A percentile compares a stretch with the other conserved stretches of the same genome.
These are phyloP conservation scores for Phortica magna DNA, from an alignment of 2,888 invertebrate genomes.

Conservation along the genomic window DNA sequence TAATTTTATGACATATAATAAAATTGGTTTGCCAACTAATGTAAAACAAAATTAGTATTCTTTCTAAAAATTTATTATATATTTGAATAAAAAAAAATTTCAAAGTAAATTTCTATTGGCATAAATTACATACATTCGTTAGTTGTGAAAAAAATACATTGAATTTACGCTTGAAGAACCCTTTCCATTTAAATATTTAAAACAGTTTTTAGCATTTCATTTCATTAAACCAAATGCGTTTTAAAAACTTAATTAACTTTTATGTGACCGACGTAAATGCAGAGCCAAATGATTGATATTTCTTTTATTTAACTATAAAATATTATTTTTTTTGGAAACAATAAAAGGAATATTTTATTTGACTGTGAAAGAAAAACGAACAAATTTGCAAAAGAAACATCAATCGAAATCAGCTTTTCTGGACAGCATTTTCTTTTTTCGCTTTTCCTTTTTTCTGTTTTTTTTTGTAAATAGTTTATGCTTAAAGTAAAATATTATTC, in stretches of 20 bases:
- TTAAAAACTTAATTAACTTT: slow-evolving; percentile 21
- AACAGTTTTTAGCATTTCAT: slow-evolving; percentile 7
- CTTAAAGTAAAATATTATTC: slow-evolving; percentile 22
- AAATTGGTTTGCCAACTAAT: background rate
- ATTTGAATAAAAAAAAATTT: background rate
- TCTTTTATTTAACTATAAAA: slow-evolving; percentile 30
- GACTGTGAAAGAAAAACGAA: slow-evolving; percentile 1
- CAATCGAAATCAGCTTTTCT: slow-evolving; percentile 46
- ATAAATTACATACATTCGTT: slow-evolving; percentile 1
- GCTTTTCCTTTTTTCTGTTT: slow-evolving; percentile 15
- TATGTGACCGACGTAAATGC: background rate
- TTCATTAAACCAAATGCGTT: background rate
- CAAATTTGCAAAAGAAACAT: slow-evolving; percentile 51
- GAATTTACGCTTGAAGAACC: background rate
- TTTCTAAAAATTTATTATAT: background rate
- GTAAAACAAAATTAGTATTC: background rate
- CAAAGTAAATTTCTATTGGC: background rate
- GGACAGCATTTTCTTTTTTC: slow-evolving; percentile 2
- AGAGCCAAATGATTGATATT: slow-evolving; percentile 40
- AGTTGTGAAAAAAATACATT: background rate
- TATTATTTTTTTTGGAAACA: slow-evolving; percentile 4
- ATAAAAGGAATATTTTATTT: slow-evolving; percentile 24
- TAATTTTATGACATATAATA: background rate
- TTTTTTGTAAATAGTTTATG: slow-evolving; percentile 6
- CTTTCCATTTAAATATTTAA: slow-evolving; percentile 5